Conservation (phyloP, 2,888 invertebrate species). For the Magallana nippona region DNA sequence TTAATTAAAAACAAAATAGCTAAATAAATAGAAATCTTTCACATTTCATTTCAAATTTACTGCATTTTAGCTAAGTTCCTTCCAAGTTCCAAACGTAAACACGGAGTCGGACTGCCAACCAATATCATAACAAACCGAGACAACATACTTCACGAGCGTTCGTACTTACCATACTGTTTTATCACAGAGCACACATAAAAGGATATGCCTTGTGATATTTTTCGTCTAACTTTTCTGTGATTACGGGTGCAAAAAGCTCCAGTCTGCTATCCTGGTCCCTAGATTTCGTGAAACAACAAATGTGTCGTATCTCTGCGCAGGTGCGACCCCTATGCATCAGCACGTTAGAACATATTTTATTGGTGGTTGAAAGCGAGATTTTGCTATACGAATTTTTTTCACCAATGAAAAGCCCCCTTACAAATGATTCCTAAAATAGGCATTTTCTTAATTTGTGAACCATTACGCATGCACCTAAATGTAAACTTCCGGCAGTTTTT, state of each 20-base stretch:
- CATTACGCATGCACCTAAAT: conserved; percentile 44
- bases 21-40: no score
- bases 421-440: conserved; percentile 31
- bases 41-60: no score
- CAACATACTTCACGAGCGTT: conserved; percentile 1
- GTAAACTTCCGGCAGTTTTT: conserved; percentile 62
- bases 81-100: conserved; percentile 8
- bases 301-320: conserved; percentile 61
- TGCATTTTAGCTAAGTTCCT: not conserved
- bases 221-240: conserved; percentile 7
- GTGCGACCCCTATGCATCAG: conserved; percentile 55
- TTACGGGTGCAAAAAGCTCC: conserved; percentile 17
- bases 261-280: conserved; percentile 62
- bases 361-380: conserved; percentile 55
- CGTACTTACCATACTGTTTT: conserved; percentile 13
- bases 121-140: conserved; percentile 25
- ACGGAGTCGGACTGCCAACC: not conserved
- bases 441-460: not conserved
- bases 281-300: conserved; percentile 66
- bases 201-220: conserved; percentile 6
- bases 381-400: conserved; percentile 32
- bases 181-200: conserved; percentile 10
- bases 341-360: conserved; percentile 55
- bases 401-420: conserved; percentile 37
- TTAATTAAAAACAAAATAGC: no score